phyloP scores from a whole-genome alignment of 2,888 invertebrate genomes.

The Nebria salina region DNA sequence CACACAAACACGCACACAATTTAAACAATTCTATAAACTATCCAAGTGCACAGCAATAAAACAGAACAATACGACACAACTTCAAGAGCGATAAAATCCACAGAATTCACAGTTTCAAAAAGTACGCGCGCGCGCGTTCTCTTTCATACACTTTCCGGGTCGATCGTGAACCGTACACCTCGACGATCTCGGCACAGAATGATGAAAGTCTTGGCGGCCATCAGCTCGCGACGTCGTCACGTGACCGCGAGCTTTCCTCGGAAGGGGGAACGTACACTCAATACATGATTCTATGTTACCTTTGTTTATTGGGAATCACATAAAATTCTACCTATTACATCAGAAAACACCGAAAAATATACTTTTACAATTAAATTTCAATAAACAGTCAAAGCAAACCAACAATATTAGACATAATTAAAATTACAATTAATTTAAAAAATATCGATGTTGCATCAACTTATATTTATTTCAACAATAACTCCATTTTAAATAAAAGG shows the following conservation, averaged over 20 bases:
- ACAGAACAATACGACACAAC: not conserved
- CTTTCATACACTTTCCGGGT: not conserved
- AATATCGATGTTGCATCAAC: no score
- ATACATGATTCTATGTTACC: not conserved
- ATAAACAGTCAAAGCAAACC: no score
- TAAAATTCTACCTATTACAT: not conserved
- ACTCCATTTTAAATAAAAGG: no score
- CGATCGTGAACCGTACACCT: conserved; percentile 29
- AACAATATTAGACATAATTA: no score
- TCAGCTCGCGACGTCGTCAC: conserved; percentile 14
- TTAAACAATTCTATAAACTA: not conserved
- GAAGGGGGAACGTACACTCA: not conserved
- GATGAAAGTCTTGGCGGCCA: conserved; percentile 28
- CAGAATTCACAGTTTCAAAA: not conserved
- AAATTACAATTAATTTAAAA: no score
- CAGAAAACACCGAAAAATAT: no score
- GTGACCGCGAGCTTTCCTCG: conserved; percentile 22
- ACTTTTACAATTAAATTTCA: no score
- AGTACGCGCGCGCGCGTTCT: not conserved
- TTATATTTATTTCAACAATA: no score
- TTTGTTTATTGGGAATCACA: not conserved
- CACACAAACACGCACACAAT: not conserved
- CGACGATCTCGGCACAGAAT: conserved; percentile 38
- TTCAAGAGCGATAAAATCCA: not conserved
- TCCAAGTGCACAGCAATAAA: not conserved